Evolutionary conservation across 35 echinoderm and acorn worm genomes (phyloP).

Genomic region (Anneissia japonica): DNA sequence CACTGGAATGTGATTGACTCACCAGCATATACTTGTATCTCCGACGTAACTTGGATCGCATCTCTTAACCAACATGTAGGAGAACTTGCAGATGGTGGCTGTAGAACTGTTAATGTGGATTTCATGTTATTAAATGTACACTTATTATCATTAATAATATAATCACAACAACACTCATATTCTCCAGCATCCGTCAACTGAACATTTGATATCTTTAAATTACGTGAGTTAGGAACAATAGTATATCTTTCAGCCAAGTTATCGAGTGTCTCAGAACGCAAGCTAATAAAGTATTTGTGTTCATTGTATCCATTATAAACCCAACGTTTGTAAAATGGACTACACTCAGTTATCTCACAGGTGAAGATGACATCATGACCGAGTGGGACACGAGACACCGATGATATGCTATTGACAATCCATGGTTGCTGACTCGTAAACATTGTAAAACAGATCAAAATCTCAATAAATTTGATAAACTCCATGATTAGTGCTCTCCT

Average conservation of each 20-base stretch:
- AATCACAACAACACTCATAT: neutral
- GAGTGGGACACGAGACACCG: too few relatives aligned
- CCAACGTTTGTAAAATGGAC: too few relatives aligned
- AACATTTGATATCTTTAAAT: neutral
- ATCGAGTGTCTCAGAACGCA: too few relatives aligned
- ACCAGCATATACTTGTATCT: neutral
- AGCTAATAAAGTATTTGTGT: too few relatives aligned
- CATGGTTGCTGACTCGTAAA: too few relatives aligned
- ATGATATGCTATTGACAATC: too few relatives aligned
- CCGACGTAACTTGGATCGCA: neutral
- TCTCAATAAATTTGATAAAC: too few relatives aligned
- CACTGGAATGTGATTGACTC: neutral
- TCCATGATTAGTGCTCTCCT: too few relatives aligned
- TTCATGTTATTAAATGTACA: neutral
- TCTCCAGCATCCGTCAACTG: neutral
- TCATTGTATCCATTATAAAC: too few relatives aligned
- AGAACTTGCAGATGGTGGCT: neutral
- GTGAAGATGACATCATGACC: too few relatives aligned
- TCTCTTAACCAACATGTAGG: neutral
- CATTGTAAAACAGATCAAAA: too few relatives aligned
- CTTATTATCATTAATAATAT: neutral
- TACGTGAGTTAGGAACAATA: neutral
- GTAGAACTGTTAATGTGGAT: neutral
- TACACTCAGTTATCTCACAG: too few relatives aligned
- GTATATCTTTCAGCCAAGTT: neutral